A percentile compares a stretch with the other conserved stretches of the same genome.
Evolutionary conservation across 2,113 vertebrate species (phyloP).

Genomic region (Ptilonorhynchus violaceus): DNA sequence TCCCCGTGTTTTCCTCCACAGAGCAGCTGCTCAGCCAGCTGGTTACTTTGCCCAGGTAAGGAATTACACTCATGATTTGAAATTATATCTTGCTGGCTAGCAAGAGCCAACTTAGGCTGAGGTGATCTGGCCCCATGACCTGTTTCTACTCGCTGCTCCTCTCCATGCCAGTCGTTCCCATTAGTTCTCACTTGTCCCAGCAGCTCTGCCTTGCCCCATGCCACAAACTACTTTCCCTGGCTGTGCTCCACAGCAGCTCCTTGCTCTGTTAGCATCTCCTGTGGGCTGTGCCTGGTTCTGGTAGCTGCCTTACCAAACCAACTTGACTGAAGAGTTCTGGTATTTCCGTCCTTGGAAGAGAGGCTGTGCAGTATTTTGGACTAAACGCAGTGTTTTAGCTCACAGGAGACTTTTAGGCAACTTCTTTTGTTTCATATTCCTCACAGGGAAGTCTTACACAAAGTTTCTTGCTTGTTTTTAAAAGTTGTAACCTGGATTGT

Average conservation of each 20-base stretch:
- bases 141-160: neutral
- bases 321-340: neutral
- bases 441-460: neutral
- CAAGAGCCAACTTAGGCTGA: neutral
- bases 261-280: neutral
- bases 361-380: neutral
- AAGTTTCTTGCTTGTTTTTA: conserved; percentile 22
- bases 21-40: conserved; percentile 22
- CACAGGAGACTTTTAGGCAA: neutral
- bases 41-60: neutral
- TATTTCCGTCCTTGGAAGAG: neutral
- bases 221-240: neutral
- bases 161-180: neutral
- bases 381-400: neutral
- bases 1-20: neutral
- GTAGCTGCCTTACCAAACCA: neutral
- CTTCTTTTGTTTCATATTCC: conserved; percentile 22
- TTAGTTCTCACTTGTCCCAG: neutral
- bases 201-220: neutral
- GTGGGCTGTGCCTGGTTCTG: neutral
- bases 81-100: neutral
- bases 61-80: neutral
- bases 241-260: neutral
- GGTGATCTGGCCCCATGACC: neutral
- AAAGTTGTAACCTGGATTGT: conserved; percentile 1